phyloP scores from a whole-genome alignment of 2,888 invertebrate genomes.

The Thecocarcelia acutangulata region DNA sequence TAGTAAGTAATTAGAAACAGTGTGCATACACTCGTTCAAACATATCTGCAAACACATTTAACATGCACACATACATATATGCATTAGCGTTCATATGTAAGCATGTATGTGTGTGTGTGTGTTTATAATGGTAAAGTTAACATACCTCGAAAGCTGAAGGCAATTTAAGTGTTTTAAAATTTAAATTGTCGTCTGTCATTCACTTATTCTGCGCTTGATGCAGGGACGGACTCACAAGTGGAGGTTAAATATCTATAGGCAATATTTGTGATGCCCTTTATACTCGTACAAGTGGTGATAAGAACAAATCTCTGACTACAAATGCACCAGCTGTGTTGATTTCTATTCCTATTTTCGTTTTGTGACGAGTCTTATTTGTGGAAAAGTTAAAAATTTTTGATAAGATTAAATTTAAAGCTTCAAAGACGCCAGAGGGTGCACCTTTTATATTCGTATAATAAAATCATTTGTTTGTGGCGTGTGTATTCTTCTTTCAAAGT shows the following conservation, averaged over 20 bases:
- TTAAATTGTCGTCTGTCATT: slow-evolving; percentile 40
- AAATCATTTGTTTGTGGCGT: not conserved
- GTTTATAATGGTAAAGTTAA: too few species aligned
- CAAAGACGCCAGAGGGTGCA: slow-evolving; percentile 63
- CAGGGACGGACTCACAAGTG: slow-evolving; percentile 63
- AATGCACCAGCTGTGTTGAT: slow-evolving; percentile 67
- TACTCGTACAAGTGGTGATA: slow-evolving; percentile 58
- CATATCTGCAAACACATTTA: too few species aligned
- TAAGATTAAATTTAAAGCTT: slow-evolving; percentile 67
- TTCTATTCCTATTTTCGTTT: slow-evolving; percentile 51
- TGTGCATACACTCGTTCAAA: too few species aligned
- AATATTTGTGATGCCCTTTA: slow-evolving; percentile 48
- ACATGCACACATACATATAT: too few species aligned
- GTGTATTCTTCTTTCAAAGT: not conserved
- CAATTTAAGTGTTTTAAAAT: slow-evolving; percentile 26
- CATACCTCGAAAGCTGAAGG: slow-evolving; percentile 32
- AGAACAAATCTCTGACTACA: slow-evolving; percentile 57
- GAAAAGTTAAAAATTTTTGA: slow-evolving; percentile 66
- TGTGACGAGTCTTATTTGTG: slow-evolving; percentile 57
- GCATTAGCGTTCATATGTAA: too few species aligned
- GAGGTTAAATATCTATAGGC: slow-evolving; percentile 66
- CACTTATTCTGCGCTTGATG: slow-evolving; percentile 9
- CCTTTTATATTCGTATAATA: slow-evolving; percentile 21
- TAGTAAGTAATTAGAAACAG: not conserved
- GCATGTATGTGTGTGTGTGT: too few species aligned